Evolutionary conservation across 2,797 vertebrate species (phyloP).

Genomic region (Pterois miles): DNA sequence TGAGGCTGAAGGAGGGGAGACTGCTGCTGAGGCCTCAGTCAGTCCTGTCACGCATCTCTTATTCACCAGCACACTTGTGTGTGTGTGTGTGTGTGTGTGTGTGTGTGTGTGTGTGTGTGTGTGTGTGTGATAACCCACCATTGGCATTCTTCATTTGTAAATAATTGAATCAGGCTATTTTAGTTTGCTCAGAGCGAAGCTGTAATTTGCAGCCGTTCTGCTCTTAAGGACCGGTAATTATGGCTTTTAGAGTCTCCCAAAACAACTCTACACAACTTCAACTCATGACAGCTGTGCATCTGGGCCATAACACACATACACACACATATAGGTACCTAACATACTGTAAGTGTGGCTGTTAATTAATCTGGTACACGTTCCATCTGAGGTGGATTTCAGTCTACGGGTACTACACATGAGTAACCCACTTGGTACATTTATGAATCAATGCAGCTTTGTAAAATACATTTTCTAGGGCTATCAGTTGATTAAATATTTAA

Average conservation of each 20-base stretch:
- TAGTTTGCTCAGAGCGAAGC: constrained; percentile 64
- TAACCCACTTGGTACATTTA: neutral
- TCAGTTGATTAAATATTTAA: no score
- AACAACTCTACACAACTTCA: constrained; percentile 68
- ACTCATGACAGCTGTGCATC: constrained; percentile 67
- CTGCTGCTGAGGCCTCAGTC: constrained; percentile 42
- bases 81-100: constrained; percentile 4
- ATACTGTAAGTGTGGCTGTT: constrained; percentile 30
- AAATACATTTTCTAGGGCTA: neutral
- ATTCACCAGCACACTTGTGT: constrained; percentile 41
- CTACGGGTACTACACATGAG: neutral
- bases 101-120: constrained; percentile 1
- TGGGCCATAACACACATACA: constrained; percentile 17
- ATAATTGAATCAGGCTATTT: constrained; percentile 82
- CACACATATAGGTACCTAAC: neutral
- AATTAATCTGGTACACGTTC: constrained; percentile 43
- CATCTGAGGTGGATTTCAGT: constrained; percentile 19
- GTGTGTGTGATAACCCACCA: constrained; percentile 60
- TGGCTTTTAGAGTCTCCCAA: constrained; percentile 72
- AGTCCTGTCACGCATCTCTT: constrained; percentile 64
- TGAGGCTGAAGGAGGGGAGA: constrained; percentile 42
- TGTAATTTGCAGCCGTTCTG: constrained; percentile 77
- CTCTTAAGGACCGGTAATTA: constrained; percentile 76
- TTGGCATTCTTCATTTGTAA: constrained; percentile 74
- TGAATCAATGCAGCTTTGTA: neutral